Evolutionary conservation across 2,113 vertebrate species (phyloP).

Genomic region (Varanus salvator): DNA sequence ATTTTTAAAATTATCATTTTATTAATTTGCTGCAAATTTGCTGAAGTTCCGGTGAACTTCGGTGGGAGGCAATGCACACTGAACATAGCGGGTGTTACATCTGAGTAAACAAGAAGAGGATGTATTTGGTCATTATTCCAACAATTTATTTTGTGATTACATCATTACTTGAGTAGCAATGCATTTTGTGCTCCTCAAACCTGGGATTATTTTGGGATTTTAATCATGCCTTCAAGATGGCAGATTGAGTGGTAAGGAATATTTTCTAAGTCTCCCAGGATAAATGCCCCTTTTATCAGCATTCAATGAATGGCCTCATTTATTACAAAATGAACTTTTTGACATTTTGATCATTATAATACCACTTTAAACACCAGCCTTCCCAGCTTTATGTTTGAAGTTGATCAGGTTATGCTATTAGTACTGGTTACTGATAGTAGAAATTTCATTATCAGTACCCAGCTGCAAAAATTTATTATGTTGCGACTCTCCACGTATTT

Average conservation of each 20-base stretch:
- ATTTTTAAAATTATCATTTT: not conserved
- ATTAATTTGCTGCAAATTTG: constrained; percentile 27
- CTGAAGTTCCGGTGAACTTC: too few species aligned
- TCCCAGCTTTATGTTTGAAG: constrained; percentile 46
- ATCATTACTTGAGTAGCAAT: not conserved
- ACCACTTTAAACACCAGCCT: constrained; percentile 36
- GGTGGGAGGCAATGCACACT: too few species aligned
- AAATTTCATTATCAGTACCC: constrained; percentile 36
- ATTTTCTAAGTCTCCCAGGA: constrained; percentile 28
- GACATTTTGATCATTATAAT: constrained; percentile 48
- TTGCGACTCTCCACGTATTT: not conserved
- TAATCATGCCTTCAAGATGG: not conserved
- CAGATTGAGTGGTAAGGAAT: constrained; percentile 2
- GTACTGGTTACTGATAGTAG: constrained; percentile 1
- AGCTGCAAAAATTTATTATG: not conserved
- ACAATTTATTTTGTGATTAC: not conserved
- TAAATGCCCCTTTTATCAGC: not conserved
- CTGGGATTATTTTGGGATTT: not conserved
- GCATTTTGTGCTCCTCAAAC: not conserved
- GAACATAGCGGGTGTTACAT: too few species aligned
- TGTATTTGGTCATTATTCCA: constrained; percentile 13
- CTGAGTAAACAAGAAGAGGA: too few species aligned
- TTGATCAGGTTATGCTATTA: constrained; percentile 59
- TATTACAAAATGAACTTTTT: constrained; percentile 40
- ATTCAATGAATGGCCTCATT: constrained; percentile 12